These are phyloP conservation scores for Leptobrachium leishanense DNA, from an alignment of 2,113 vertebrate genomes.

Conservation along the genomic window DNA sequence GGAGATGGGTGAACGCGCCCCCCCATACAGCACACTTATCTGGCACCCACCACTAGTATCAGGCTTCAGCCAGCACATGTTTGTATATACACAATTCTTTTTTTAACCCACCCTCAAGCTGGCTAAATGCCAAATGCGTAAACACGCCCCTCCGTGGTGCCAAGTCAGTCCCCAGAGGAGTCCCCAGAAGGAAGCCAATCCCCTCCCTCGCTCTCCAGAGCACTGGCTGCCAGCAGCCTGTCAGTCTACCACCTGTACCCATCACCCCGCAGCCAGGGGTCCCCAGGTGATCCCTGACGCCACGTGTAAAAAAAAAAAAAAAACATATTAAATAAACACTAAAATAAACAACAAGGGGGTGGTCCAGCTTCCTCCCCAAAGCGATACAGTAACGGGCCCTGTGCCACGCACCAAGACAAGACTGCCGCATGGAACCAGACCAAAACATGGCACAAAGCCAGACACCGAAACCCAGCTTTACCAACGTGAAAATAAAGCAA, in stretches of 20 bases:
- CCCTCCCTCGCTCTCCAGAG: background rate
- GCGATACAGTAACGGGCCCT: no score
- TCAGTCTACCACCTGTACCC: slow-evolving; percentile 15
- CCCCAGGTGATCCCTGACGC: slow-evolving; percentile 29
- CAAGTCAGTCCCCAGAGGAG: slow-evolving; percentile 42
- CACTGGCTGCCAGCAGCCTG: slow-evolving; percentile 15
- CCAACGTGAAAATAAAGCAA: no score
- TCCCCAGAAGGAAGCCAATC: slow-evolving; percentile 25
- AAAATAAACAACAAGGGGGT: no score
- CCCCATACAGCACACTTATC: no score
- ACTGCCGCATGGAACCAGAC: no score
- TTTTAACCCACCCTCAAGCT: background rate
- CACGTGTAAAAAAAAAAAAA: background rate
- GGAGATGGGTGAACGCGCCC: no score
- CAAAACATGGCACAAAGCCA: no score
- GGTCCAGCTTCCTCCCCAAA: no score
- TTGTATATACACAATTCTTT: background rate
- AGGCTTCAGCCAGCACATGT: background rate
- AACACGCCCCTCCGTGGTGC: slow-evolving; percentile 30
- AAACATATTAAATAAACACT: no score
- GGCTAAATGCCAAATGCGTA: slow-evolving; percentile 13
- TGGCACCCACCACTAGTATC: no score
- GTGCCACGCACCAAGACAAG: no score
- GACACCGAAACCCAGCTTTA: no score
- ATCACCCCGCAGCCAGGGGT: slow-evolving; percentile 6